A percentile compares a stretch with the other conserved stretches of the same genome.
Evolutionary conservation across 2,888 invertebrate species (phyloP).

Genomic region (Podotricha telesiphe): DNA sequence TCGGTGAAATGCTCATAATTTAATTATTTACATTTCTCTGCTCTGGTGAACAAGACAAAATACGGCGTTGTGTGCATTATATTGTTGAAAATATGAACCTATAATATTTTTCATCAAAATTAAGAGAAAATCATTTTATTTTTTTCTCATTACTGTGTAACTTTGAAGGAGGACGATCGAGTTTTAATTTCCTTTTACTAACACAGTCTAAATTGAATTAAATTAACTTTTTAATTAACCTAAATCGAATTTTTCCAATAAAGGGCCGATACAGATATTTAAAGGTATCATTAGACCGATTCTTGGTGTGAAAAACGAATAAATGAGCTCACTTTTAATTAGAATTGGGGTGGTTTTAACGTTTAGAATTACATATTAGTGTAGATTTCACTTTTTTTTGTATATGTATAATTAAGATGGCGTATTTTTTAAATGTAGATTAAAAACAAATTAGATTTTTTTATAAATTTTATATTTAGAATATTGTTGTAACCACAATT

Average conservation of each 20-base stretch:
- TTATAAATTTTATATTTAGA: no score
- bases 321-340: slow-evolving; percentile 38
- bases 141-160: slow-evolving; percentile 9
- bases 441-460: no score
- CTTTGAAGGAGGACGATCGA: slow-evolving; percentile 26
- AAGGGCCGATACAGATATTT: slow-evolving; percentile 39
- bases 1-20: no score
- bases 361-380: neutral
- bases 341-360: slow-evolving; percentile 23
- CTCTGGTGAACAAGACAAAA: no score
- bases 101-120: neutral
- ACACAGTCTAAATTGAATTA: slow-evolving; percentile 39
- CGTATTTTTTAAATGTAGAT: no score
- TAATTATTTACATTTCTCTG: no score
- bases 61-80: no score
- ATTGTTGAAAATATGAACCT: no score
- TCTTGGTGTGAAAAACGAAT: slow-evolving; percentile 32
- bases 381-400: neutral
- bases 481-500: no score
- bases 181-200: slow-evolving; percentile 36
- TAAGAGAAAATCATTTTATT: neutral
- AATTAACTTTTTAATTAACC: slow-evolving; percentile 46
- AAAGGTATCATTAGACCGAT: slow-evolving; percentile 38
- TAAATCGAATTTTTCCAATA: slow-evolving; percentile 45
- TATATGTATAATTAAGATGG: no score